phyloP scores from a whole-genome alignment of 2,797 vertebrate genomes.

The Hyperoplus lanceolatus region DNA sequence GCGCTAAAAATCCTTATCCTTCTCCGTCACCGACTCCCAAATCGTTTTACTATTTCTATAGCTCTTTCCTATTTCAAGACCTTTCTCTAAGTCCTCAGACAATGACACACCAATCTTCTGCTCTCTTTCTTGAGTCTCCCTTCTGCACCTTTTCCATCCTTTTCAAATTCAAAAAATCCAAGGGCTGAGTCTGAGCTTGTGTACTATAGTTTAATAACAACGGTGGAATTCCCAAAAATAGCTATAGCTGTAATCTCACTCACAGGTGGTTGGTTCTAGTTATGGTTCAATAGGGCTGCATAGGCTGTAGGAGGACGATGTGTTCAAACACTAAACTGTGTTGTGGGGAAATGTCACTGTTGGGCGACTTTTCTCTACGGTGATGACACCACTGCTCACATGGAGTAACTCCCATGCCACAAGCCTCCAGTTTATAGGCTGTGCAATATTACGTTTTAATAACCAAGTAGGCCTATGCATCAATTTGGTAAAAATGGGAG shows the following conservation, averaged over 20 bases:
- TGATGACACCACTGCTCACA: not conserved
- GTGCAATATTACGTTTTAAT: not conserved
- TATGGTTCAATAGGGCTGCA: not conserved
- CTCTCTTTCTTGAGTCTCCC: constrained; percentile 8
- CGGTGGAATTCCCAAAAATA: constrained; percentile 20
- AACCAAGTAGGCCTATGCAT: not conserved
- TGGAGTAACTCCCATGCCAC: not conserved
- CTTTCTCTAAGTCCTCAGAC: constrained; percentile 25
- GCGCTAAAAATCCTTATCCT: constrained; percentile 17
- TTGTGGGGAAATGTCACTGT: not conserved
- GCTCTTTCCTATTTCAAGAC: constrained; percentile 27
- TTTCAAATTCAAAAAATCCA: constrained; percentile 4
- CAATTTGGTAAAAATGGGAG: not conserved
- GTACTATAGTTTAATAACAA: constrained; percentile 4
- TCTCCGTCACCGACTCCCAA: constrained; percentile 22
- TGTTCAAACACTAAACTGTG: not conserved
- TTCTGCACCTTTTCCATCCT: constrained; percentile 9
- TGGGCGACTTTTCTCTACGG: not conserved
- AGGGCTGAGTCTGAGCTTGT: not conserved
- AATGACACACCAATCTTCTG: constrained; percentile 15
- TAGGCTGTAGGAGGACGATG: not conserved
- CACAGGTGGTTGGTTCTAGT: not conserved
- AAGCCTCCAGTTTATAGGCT: not conserved
- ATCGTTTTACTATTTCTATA: constrained; percentile 31
- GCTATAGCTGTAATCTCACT: no score